A percentile compares a stretch with the other conserved stretches of the same genome.
These are phyloP conservation scores for Trichogramma pretiosum DNA, from an alignment of 1,140 invertebrate species.

Conservation along the genomic window DNA sequence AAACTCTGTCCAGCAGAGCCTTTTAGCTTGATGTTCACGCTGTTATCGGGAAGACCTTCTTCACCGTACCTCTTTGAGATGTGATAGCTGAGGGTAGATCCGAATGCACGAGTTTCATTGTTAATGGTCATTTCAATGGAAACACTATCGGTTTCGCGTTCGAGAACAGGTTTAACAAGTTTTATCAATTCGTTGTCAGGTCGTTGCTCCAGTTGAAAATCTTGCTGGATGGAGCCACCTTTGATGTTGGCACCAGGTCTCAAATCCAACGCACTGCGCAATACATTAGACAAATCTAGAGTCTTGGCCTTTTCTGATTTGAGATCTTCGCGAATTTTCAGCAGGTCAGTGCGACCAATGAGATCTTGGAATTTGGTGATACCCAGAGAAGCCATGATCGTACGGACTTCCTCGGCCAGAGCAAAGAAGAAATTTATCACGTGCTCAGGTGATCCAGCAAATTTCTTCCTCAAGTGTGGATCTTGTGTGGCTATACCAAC, in stretches of 20 bases:
- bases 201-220: slow-evolving; percentile 86
- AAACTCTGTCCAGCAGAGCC: slow-evolving; percentile 99
- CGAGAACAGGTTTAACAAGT: slow-evolving; percentile 63
- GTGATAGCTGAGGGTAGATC: slow-evolving; percentile 86
- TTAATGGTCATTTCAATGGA: slow-evolving; percentile 74
- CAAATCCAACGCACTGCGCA: slow-evolving; percentile 83
- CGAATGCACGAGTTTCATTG: slow-evolving; percentile 90
- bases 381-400: slow-evolving; percentile 84
- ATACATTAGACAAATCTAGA: slow-evolving; percentile 74
- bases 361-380: slow-evolving; percentile 85
- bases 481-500: slow-evolving; percentile 98
- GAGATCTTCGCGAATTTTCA: slow-evolving; percentile 52
- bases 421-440: slow-evolving; percentile 97
- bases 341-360: slow-evolving; percentile 86
- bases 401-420: slow-evolving; percentile 91
- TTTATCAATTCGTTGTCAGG: slow-evolving; percentile 80
- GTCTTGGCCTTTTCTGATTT: slow-evolving; percentile 69
- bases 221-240: slow-evolving; percentile 79
- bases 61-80: slow-evolving; percentile 90
- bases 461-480: slow-evolving; percentile 89
- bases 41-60: slow-evolving; percentile 73
- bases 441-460: slow-evolving; percentile 94
- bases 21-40: slow-evolving; percentile 76
- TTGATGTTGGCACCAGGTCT: slow-evolving; percentile 82
- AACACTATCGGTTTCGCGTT: slow-evolving; percentile 58